Evolutionary conservation across 1,140 invertebrate genomes (phyloP).

Genomic region (Laodelphax striatellus): DNA sequence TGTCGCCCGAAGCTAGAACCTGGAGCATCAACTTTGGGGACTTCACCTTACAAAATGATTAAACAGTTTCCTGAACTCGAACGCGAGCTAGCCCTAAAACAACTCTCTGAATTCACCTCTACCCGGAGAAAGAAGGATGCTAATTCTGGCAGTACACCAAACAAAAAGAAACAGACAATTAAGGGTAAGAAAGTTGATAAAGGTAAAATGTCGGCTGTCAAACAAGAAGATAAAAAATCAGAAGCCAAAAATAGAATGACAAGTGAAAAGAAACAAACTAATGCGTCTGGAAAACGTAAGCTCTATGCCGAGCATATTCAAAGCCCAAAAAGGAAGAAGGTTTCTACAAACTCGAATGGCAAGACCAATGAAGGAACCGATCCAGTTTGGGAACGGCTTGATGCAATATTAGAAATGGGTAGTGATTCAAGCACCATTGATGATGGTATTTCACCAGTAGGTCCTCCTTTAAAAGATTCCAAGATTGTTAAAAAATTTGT

Average conservation of each 20-base stretch:
- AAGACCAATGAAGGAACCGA: not conserved
- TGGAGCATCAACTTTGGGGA: not conserved
- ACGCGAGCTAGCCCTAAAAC: conserved; percentile 39
- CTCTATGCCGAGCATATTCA: conserved; percentile 10
- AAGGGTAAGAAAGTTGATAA: not conserved
- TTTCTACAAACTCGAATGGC: conserved; percentile 16
- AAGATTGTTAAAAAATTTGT: not conserved
- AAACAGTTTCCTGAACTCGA: conserved; percentile 35
- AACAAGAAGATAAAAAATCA: conserved; percentile 7
- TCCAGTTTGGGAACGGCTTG: not conserved
- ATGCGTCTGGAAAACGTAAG: not conserved
- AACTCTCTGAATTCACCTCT: conserved; percentile 34
- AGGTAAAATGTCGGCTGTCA: not conserved
- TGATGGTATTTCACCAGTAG: not conserved
- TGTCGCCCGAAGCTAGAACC: conserved; percentile 3
- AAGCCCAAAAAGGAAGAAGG: conserved; percentile 20
- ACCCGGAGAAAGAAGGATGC: conserved; percentile 16
- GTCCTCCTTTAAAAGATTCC: not conserved
- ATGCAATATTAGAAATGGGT: not conserved
- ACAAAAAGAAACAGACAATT: conserved; percentile 7
- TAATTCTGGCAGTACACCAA: conserved; percentile 6
- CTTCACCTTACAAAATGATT: conserved; percentile 8
- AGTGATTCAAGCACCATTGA: not conserved
- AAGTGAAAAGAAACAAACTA: not conserved
- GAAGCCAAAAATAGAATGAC: conserved; percentile 5